A percentile compares a stretch with the other conserved stretches of the same genome.
Evolutionary conservation across 2,888 invertebrate species (phyloP).

Genomic region (Alviniconcha strummeri): DNA sequence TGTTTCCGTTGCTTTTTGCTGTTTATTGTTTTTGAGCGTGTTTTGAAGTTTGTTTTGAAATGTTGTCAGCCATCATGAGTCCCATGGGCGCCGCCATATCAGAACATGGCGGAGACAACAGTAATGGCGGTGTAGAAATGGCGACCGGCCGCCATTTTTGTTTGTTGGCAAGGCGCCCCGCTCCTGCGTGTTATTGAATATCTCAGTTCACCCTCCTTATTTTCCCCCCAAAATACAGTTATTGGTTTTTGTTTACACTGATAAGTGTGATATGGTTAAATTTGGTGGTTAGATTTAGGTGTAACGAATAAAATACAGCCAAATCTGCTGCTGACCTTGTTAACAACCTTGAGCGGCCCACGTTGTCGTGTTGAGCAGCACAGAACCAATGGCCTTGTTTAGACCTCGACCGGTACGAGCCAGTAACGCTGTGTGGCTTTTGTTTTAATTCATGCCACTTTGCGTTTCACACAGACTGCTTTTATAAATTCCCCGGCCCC

Average conservation of each 20-base stretch:
- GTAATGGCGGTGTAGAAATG: slow-evolving; percentile 68
- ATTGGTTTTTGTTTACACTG: too few species aligned
- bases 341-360: slow-evolving; percentile 17
- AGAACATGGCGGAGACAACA: slow-evolving; percentile 77
- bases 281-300: too few species aligned
- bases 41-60: slow-evolving; percentile 69
- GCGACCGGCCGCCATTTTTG: slow-evolving; percentile 75
- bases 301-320: too few species aligned
- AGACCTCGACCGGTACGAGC: slow-evolving; percentile 1
- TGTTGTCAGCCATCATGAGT: slow-evolving; percentile 76
- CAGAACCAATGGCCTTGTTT: slow-evolving; percentile 7
- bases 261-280: too few species aligned
- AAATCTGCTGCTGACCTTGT: slow-evolving; percentile 9
- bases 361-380: background rate
- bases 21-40: slow-evolving; percentile 20
- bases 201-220: too few species aligned
- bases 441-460: background rate
- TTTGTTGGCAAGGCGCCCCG: slow-evolving; percentile 6
- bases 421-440: background rate
- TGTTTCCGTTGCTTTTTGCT: slow-evolving; percentile 29
- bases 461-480: too few species aligned
- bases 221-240: too few species aligned
- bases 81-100: slow-evolving; percentile 80
- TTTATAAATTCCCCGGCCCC: too few species aligned
- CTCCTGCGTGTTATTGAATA: too few species aligned